These are phyloP conservation scores for Microctenopoma steveboyesi DNA, from an alignment of 2,797 vertebrate genomes.

Conservation along the genomic window DNA sequence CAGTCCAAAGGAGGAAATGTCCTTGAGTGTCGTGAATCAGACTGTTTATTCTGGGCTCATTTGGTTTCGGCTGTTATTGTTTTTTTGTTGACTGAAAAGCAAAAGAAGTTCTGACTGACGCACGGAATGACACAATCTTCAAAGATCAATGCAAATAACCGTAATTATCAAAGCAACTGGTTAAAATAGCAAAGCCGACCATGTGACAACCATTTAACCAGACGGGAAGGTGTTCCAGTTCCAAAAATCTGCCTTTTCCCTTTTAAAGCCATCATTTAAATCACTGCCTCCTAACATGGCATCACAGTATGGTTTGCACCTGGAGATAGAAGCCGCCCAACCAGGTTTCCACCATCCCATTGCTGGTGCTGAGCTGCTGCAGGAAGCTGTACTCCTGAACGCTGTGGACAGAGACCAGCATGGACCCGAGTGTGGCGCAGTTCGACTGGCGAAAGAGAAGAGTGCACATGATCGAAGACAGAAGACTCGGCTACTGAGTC, in stretches of 20 bases:
- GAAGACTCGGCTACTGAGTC: background rate
- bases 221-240: too few relatives aligned
- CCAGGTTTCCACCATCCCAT: background rate
- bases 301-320: constrained; percentile 11
- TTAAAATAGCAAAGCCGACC: too few relatives aligned
- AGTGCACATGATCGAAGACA: background rate
- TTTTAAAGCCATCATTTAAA: background rate
- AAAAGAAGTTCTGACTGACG: background rate
- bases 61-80: background rate
- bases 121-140: background rate
- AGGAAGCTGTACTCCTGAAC: constrained; percentile 23
- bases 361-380: constrained; percentile 17
- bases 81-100: background rate
- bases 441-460: background rate
- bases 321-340: constrained; percentile 41
- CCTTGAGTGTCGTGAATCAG: too few relatives aligned
- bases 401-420: constrained; percentile 29
- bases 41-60: background rate
- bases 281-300: background rate
- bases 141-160: background rate
- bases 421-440: constrained; percentile 17
- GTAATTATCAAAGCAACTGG: too few relatives aligned
- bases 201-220: too few relatives aligned
- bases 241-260: background rate
- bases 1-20: background rate